Base-by-base conservation (phyloP, 1,140 invertebrate genomes). In the Rhyacophila brunnea region DNA sequence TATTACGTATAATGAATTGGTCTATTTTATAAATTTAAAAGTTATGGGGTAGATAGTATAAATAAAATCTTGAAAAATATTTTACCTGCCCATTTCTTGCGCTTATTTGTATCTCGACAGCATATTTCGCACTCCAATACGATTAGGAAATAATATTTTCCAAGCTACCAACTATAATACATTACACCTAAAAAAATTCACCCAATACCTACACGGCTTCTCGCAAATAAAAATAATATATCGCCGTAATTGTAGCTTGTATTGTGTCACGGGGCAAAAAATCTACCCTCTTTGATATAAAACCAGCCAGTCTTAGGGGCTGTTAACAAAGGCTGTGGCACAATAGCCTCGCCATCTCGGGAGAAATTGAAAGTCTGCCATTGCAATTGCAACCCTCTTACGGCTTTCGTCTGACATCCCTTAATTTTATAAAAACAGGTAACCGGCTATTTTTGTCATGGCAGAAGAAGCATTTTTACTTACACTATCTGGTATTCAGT, bases 331-430 rank as follows among this genome's bases (percentile, higher is more conserved):
- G 49, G 42, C 20, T 7, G 32, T n/a, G 47, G 14, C 54, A 62
- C 60, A 62, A 62, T 62, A 32, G 47, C 46, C 55, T 52, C 11
- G 20, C 23, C n/a, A 15, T 40, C 38, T 20, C 15, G 18, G 42
- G 36, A 58, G 60, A 58, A 62, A 62, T 57, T 54, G 54, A 62
- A 58, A 62, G 54, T 62, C 38, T 62, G 53, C 13, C 46, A 35
- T 35, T 19, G 19, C 34, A 20, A 19, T 7, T 45, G 47, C 50
- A 51, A 28, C 60, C 54, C 45, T 11, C 40, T 11, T 19, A 10
- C 36, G 11, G n/a, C 17, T 40, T 40, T 49, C 32, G 43, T 34
- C 19, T 23, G 36, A 43, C 48, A 15, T 47, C 19, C 45, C 20
- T 20, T n/a, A n/a, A 47, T 52, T 40, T 40, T 52, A 15, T 40